Evolutionary conservation across 2,113 vertebrate species (phyloP).

Genomic region (Corvus cornix): DNA sequence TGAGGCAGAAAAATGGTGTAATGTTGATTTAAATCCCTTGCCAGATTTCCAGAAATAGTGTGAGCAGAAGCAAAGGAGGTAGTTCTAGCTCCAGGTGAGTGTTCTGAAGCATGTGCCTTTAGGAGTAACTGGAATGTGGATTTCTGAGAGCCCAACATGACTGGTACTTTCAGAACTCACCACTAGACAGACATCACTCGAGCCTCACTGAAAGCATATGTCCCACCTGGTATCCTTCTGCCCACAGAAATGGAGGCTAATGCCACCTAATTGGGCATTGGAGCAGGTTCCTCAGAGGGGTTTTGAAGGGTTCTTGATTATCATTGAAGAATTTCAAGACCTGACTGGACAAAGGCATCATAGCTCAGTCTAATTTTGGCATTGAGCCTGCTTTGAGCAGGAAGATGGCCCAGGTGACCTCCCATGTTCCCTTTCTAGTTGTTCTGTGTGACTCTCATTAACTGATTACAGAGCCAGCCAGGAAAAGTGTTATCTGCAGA

Average conservation of each 20-base stretch:
- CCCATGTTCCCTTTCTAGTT: neutral
- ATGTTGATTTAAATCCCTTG: slow-evolving; percentile 3
- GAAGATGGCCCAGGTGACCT: neutral
- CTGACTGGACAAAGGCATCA: neutral
- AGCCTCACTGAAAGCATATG: neutral
- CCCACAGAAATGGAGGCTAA: neutral
- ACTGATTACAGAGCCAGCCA: neutral
- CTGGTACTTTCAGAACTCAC: neutral
- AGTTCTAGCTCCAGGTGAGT: neutral
- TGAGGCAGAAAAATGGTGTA: slow-evolving; percentile 15
- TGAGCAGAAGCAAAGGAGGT: neutral
- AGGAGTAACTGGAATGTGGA: neutral
- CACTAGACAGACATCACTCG: rapidly evolving
- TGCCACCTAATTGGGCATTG: neutral
- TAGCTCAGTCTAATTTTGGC: neutral
- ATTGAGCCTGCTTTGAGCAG: neutral
- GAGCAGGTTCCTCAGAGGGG: neutral
- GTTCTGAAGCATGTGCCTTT: neutral
- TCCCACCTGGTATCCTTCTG: neutral
- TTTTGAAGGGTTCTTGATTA: neutral
- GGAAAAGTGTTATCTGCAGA: neutral
- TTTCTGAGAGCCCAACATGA: neutral
- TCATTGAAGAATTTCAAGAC: neutral
- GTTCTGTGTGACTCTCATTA: neutral
- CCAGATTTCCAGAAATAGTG: neutral